Evolutionary conservation across 2,113 vertebrate genomes (phyloP).

Genomic region (Vulpes vulpes): DNA sequence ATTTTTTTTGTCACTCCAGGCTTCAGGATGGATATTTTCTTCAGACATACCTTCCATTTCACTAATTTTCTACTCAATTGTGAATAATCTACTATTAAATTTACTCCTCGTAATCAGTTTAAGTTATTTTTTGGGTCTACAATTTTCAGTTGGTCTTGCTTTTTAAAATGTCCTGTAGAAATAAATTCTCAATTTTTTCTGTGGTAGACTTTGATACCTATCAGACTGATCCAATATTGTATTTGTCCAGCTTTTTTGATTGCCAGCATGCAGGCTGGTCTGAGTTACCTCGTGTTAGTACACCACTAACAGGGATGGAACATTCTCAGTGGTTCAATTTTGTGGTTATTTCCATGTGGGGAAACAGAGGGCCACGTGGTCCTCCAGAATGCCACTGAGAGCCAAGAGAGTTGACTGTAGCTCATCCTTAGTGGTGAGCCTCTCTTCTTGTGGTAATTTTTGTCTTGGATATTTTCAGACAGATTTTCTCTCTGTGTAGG

Average conservation of each 20-base stretch:
- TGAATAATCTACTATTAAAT: not conserved
- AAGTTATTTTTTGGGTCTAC: not conserved
- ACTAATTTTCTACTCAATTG: not conserved
- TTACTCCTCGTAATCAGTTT: not conserved
- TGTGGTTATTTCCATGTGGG: not conserved
- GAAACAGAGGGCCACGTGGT: not conserved
- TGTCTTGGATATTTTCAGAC: not conserved
- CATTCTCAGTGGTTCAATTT: not conserved
- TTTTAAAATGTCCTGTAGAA: not conserved
- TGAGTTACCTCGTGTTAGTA: not conserved
- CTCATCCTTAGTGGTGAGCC: not conserved
- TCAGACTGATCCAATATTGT: too few species aligned
- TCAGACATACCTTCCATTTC: not conserved
- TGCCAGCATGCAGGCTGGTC: not conserved
- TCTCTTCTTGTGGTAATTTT: not conserved
- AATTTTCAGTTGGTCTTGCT: not conserved
- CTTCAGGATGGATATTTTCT: not conserved
- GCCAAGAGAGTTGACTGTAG: not conserved
- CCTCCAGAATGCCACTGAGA: not conserved
- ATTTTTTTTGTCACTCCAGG: not conserved
- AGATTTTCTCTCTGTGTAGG: not conserved
- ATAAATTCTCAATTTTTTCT: not conserved
- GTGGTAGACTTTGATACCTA: not conserved
- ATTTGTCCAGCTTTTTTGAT: not conserved
- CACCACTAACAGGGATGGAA: not conserved